A percentile compares a stretch with the other conserved stretches of the same genome.
Evolutionary conservation across 2,113 vertebrate genomes (phyloP).

Genomic region (Tychaedon coryphoeus): DNA sequence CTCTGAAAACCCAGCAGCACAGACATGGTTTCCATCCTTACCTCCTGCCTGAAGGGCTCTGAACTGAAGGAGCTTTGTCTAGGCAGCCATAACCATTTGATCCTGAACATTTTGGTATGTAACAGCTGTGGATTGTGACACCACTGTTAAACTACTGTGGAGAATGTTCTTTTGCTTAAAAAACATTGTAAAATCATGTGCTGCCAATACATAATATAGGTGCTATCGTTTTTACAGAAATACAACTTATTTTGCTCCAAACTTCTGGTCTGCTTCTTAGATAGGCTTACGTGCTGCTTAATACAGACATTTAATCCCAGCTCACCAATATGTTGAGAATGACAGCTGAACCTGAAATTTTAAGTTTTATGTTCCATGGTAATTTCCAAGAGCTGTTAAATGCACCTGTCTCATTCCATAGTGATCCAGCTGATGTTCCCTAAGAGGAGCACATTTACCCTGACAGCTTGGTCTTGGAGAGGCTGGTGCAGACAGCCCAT

Average conservation of each 20-base stretch:
- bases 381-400: not conserved
- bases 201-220: not conserved
- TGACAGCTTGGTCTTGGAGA: not conserved
- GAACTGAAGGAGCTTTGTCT: not conserved
- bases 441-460: not conserved
- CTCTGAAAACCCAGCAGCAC: not conserved
- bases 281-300: not conserved
- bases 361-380: not conserved
- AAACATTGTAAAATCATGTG: not conserved
- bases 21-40: not conserved
- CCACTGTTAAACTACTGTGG: not conserved
- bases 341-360: not conserved
- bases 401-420: not conserved
- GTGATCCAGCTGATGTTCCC: not conserved
- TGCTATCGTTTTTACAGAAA: not conserved
- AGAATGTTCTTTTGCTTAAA: not conserved
- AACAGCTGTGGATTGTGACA: not conserved
- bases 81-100: rapidly evolving
- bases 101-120: not conserved
- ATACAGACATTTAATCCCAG: rapidly evolving
- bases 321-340: not conserved
- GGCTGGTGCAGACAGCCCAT: not conserved
- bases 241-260: not conserved
- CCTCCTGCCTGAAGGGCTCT: not conserved
- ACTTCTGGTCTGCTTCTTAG: not conserved